Conservation (phyloP, 2,113 vertebrate species). For the Theristicus caerulescens region DNA sequence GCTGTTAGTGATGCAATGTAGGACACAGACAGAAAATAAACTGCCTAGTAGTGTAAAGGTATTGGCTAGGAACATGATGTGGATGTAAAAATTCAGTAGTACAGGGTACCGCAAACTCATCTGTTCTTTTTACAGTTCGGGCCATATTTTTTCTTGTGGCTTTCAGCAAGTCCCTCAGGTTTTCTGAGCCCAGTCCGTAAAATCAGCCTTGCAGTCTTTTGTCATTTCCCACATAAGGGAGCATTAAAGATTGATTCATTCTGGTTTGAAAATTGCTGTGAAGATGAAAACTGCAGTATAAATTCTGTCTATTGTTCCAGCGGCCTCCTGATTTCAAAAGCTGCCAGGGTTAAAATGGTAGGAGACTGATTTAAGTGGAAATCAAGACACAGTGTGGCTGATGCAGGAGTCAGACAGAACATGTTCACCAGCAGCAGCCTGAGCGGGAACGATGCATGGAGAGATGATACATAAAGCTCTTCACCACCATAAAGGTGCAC, state of each 20-base stretch:
- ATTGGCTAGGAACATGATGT: background rate
- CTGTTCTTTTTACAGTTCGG: background rate
- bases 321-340: constrained; percentile 38
- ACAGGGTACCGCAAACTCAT: background rate
- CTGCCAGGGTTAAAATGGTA: background rate
- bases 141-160: background rate
- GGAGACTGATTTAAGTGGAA: constrained; percentile 37
- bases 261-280: constrained; percentile 43
- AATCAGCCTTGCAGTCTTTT: background rate
- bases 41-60: background rate
- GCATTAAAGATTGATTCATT: constrained; percentile 37
- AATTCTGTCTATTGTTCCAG: constrained; percentile 49
- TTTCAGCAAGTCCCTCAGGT: constrained; percentile 12
- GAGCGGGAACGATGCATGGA: background rate
- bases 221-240: background rate
- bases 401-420: background rate
- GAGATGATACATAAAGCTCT: background rate
- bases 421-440: background rate
- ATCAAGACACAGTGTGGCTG: background rate
- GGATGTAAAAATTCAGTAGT: background rate
- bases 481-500: background rate
- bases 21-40: background rate
- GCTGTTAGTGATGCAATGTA: background rate
- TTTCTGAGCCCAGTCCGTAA: background rate
- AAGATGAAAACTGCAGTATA: constrained; percentile 19